phyloP scores from a whole-genome alignment of 2,113 vertebrate species.

The Ranitomeya variabilis region DNA sequence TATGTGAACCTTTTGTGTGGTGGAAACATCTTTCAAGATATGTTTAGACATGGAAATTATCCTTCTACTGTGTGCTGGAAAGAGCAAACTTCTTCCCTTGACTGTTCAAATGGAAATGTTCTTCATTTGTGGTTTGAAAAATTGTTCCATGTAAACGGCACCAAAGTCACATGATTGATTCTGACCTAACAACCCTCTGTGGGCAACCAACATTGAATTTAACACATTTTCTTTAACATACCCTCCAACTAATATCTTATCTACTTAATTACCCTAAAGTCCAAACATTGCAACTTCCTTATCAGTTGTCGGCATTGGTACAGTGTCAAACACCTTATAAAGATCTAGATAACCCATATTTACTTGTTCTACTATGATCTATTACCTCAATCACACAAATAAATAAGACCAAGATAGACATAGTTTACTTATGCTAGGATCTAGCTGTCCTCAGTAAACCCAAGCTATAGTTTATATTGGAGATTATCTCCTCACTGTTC shows the following conservation, averaged over 20 bases:
- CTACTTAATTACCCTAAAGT: constrained; percentile 24
- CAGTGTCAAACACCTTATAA: constrained; percentile 45
- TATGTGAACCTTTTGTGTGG: too few relatives aligned
- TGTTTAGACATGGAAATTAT: too few relatives aligned
- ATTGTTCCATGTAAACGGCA: not conserved
- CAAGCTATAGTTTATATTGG: constrained; percentile 1
- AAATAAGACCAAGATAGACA: constrained; percentile 31
- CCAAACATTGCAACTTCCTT: constrained; percentile 39
- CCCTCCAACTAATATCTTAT: constrained; percentile 28
- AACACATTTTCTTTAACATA: constrained; percentile 28
- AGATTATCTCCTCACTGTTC: constrained; percentile 31
- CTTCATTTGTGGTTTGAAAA: too few relatives aligned
- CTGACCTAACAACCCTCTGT: not conserved
- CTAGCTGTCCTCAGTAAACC: constrained; percentile 20
- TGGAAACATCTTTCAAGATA: too few relatives aligned
- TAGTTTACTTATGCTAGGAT: constrained; percentile 38
- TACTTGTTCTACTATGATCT: constrained; percentile 46
- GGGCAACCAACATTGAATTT: not conserved
- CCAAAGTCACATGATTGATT: not conserved
- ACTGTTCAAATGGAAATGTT: too few relatives aligned
- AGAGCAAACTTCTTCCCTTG: too few relatives aligned
- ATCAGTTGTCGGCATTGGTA: constrained; percentile 35
- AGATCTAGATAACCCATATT: constrained; percentile 37
- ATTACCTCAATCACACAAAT: constrained; percentile 42
- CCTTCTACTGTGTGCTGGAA: too few relatives aligned